A percentile compares a stretch with the other conserved stretches of the same genome.
Conservation (phyloP, 2,113 vertebrate genomes). For the Piliocolobus tephrosceles region DNA sequence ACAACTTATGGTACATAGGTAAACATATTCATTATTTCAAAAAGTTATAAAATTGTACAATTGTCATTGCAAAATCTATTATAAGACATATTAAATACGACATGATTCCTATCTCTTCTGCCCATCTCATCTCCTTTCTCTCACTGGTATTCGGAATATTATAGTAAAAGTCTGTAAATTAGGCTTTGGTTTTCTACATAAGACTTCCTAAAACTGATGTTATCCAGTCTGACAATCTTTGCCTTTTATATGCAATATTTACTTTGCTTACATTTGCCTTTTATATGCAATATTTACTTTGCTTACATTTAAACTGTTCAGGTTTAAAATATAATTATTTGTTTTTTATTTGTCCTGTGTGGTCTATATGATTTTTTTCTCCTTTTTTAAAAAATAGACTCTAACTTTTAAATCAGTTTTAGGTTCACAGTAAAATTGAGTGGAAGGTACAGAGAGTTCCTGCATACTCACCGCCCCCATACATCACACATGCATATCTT, state of each 20-base stretch:
- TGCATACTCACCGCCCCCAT: not conserved
- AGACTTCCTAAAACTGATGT: not conserved
- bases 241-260: not conserved
- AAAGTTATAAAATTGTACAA: conserved; percentile 5
- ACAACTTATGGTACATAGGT: not conserved
- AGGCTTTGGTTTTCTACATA: not conserved
- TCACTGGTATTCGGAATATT: not conserved
- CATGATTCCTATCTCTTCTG: not conserved
- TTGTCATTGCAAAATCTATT: not conserved
- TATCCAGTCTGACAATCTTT: not conserved
- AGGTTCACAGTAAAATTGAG: not conserved
- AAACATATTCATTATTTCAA: not conserved
- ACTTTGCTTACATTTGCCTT: not conserved
- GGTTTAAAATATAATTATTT: not conserved
- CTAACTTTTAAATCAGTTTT: not conserved
- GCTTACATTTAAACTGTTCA: not conserved
- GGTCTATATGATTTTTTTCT: not conserved
- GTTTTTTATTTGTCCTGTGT: not conserved
- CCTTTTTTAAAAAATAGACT: not conserved
- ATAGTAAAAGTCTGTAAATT: not conserved
- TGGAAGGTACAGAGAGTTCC: not conserved
- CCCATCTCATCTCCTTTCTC: not conserved
- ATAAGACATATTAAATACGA: not conserved
- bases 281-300: not conserved
- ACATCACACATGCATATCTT: not conserved